Conservation (phyloP, 2,888 invertebrate species). For the Hylaea fasciaria region DNA sequence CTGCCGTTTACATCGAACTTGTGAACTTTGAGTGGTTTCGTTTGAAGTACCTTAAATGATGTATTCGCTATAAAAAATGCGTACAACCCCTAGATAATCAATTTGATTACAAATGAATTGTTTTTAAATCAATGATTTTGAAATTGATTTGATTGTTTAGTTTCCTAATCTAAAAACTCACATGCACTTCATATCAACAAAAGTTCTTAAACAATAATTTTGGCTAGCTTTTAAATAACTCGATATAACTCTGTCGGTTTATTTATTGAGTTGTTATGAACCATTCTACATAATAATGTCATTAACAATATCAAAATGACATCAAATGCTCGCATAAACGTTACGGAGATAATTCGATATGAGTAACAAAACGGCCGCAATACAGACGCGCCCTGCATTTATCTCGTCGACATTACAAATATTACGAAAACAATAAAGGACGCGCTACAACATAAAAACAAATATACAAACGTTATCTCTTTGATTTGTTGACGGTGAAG, state of each 20-base stretch:
- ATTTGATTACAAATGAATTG: too few relatives aligned
- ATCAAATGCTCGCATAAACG: slow-evolving; percentile 9
- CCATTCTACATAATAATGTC: background rate
- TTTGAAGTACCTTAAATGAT: background rate
- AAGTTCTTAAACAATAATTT: too few relatives aligned
- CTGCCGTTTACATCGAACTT: slow-evolving; percentile 13
- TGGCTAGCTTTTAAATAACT: too few relatives aligned
- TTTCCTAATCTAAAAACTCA: too few relatives aligned
- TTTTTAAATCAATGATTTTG: too few relatives aligned
- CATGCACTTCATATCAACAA: too few relatives aligned
- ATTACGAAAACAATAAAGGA: slow-evolving; percentile 52
- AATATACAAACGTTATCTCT: slow-evolving; percentile 45
- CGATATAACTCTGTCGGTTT: too few relatives aligned
- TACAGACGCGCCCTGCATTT: slow-evolving; percentile 38
- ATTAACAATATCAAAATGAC: slow-evolving; percentile 24
- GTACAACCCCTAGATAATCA: too few relatives aligned
- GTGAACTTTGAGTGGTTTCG: slow-evolving; percentile 6
- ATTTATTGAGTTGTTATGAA: too few relatives aligned
- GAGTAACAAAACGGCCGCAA: slow-evolving; percentile 22
- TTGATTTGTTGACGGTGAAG: slow-evolving; percentile 44
- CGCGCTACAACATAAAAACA: slow-evolving; percentile 47
- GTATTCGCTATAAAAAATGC: too few relatives aligned
- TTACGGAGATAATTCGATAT: slow-evolving; percentile 5
- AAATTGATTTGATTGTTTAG: too few relatives aligned
- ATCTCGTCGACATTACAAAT: slow-evolving; percentile 47